phyloP scores from a whole-genome alignment of 2,888 invertebrate species.

The Lapara coniferarum region DNA sequence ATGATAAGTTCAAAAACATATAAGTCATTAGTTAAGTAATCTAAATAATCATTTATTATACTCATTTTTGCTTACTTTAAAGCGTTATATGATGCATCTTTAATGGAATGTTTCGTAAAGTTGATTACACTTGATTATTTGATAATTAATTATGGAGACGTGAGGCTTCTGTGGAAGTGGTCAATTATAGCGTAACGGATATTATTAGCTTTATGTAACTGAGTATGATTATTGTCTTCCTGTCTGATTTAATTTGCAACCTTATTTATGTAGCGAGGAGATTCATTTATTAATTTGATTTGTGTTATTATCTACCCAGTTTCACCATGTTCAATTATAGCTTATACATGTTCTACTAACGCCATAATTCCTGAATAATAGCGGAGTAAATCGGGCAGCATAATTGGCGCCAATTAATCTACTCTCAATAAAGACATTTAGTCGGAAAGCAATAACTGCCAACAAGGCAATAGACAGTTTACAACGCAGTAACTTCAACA shows the following conservation, averaged over 20 bases:
- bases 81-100: constrained; percentile 10
- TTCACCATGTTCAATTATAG: neutral
- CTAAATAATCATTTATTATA: constrained; percentile 20
- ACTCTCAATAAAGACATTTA: neutral
- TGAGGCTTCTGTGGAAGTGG: neutral
- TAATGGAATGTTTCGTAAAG: constrained; percentile 4
- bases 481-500: constrained; percentile 19
- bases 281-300: neutral
- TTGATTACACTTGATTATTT: constrained; percentile 3
- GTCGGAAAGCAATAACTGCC: constrained; percentile 1
- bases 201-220: neutral
- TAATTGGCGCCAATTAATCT: no score
- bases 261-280: neutral
- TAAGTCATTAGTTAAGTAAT: constrained; percentile 17
- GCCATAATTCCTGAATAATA: no score
- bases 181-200: neutral
- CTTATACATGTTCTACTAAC: no score
- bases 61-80: constrained; percentile 3
- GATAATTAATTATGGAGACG: constrained; percentile 8
- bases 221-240: neutral
- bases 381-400: no score
- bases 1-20: constrained; percentile 38
- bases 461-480: neutral
- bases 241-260: neutral
- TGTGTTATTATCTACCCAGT: neutral